phyloP scores from a whole-genome alignment of 2,888 invertebrate species.

The Drosophila stalkeri region DNA sequence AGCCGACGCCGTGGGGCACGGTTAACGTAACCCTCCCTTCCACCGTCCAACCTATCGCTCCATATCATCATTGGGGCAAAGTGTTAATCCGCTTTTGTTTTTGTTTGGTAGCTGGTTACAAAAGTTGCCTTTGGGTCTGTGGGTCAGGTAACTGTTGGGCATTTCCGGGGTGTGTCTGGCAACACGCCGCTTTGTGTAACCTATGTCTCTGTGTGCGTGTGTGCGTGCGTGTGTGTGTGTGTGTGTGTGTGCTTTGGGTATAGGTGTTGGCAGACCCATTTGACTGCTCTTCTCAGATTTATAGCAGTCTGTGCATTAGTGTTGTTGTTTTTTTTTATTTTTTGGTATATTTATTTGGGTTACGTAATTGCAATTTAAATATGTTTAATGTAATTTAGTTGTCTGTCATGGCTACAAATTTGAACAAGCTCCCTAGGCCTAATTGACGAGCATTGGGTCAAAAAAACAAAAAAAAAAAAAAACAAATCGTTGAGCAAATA shows the following conservation, averaged over 20 bases:
- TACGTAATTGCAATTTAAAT: slow-evolving; percentile 78
- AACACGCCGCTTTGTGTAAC: slow-evolving; percentile 16
- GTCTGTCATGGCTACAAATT: slow-evolving; percentile 20
- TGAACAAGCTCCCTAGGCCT: slow-evolving; percentile 32
- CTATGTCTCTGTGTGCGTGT: slow-evolving; percentile 1
- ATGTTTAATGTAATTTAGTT: slow-evolving; percentile 73
- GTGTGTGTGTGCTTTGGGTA: slow-evolving; percentile 14
- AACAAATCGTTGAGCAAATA: slow-evolving; percentile 70
- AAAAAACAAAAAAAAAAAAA: background rate
- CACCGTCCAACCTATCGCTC: slow-evolving; percentile 8
- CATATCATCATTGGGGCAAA: slow-evolving; percentile 72
- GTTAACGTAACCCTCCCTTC: slow-evolving; percentile 5
- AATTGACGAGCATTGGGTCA: slow-evolving; percentile 51
- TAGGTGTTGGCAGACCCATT: slow-evolving; percentile 59
- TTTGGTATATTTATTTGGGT: slow-evolving; percentile 56
- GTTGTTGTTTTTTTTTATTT: slow-evolving; percentile 23
- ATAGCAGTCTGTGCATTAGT: slow-evolving; percentile 35
- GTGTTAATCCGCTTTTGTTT: slow-evolving; percentile 74
- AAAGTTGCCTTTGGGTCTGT: slow-evolving; percentile 40
- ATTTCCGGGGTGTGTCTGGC: slow-evolving; percentile 58
- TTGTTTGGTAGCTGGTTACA: slow-evolving; percentile 60
- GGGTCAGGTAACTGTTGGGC: slow-evolving; percentile 47
- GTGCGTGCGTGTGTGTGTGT: background rate
- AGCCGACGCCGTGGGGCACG: slow-evolving; percentile 26
- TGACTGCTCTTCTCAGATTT: slow-evolving; percentile 65